Evolutionary conservation across 2,113 vertebrate genomes (phyloP).

Genomic region (Pseudonaja textilis): DNA sequence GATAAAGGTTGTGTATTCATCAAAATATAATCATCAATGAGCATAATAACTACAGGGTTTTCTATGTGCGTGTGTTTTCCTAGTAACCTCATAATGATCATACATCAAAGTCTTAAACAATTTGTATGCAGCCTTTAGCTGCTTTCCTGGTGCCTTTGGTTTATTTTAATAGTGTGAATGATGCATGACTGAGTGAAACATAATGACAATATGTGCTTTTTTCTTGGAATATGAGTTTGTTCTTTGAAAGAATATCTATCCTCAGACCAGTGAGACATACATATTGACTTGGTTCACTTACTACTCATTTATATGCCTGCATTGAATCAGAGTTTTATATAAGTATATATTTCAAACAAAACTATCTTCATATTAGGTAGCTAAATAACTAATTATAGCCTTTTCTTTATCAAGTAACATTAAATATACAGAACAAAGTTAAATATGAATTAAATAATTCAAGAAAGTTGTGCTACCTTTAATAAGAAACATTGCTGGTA

Average conservation of each 20-base stretch:
- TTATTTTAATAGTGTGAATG: neutral
- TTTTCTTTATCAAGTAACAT: neutral
- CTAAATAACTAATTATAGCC: neutral
- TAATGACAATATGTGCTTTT: slow-evolving; percentile 12
- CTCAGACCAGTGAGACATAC: neutral
- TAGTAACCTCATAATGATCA: neutral
- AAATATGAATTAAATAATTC: neutral
- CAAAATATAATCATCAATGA: accelerated
- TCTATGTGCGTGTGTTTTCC: slow-evolving; percentile 7
- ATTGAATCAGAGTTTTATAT: neutral
- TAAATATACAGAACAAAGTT: neutral
- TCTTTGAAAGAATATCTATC: neutral
- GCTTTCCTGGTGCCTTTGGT: neutral
- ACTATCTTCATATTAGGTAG: slow-evolving; percentile 6
- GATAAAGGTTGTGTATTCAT: neutral
- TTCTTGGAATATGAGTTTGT: neutral
- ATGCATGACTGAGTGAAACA: slow-evolving; percentile 14
- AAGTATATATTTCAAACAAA: slow-evolving; percentile 1
- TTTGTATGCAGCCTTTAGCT: slow-evolving; percentile 26
- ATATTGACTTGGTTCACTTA: neutral
- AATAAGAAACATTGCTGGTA: neutral
- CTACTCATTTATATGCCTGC: slow-evolving; percentile 1
- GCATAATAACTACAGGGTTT: neutral
- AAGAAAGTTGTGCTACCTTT: neutral
- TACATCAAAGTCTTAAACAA: slow-evolving; percentile 14